Evolutionary conservation across 1,140 invertebrate species (phyloP), one percentile per base, ranked within the genome.

Genomic region (Nebria ingens): DNA sequence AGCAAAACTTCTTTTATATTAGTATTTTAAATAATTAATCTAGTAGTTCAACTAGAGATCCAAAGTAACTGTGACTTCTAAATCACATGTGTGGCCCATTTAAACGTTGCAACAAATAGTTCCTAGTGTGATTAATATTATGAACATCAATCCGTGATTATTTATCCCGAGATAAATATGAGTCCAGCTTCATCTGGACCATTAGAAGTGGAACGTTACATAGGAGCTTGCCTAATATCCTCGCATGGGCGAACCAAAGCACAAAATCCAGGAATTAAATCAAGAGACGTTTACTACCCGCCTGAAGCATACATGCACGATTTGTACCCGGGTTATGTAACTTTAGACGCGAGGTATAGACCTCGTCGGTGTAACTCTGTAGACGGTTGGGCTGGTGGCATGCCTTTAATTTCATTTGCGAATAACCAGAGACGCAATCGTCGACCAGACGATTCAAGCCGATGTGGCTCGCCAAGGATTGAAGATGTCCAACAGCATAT

Each of bases 141-240:
- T n/a, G n/a, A n/a, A n/a, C n/a, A n/a, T n/a, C n/a, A n/a, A n/a
- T n/a, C n/a, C n/a, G n/a, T n/a, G n/a, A n/a, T n/a, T n/a, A n/a
- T n/a, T n/a, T n/a, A n/a, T n/a, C n/a, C n/a, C n/a, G n/a, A n/a
- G 25, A 52, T 11, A 58, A 34, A 34, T 6, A 82, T 81, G 80
- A 81, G 80, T 73, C 79, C 79, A 49, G 77, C 78, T 62, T 79
- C 78, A 23, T 74, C 78, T 65, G 68, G 69, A 50, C 66, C 70
- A 54, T 62, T 82, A 53, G 77, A 81, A 70, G 76, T 83, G 61
- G 81, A 85, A 71, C 74, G 79, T 62, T 84, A 82, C 68, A 78
- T 82, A 57, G 82, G 81, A 55, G 80, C 76, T 57, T 82, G 78
- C 64, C 65, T 84, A 45, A 82, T 84, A 53, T 77, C 79, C 13